Base-by-base conservation (phyloP, 2,797 vertebrate species). In the Poecile montanus region DNA sequence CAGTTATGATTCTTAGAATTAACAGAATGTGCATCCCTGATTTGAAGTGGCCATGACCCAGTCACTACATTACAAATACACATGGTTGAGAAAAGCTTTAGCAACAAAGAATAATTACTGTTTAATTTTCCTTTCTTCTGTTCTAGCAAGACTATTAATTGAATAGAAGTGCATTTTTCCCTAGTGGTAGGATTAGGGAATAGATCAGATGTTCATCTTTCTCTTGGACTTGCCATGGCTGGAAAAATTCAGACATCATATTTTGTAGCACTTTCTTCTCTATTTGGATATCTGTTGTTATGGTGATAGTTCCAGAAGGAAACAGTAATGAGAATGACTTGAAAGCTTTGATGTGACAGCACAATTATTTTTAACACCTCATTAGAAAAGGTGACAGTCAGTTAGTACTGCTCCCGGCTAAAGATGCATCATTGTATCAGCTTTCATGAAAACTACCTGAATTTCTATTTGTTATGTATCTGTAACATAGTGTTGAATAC, bases 321-420 rank as follows among this genome's bases (percentile, higher is more conserved):
- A 92, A 54, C 61, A 56, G 54, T 92, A 95, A 94, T 54, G 70
- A 95, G 54, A 54, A 89, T 40, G 36, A 72, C 82, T 91, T 91
- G 85, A 92, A 95, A 95, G 78, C 65, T 85, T 88, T 95, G 72
- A 91, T 92, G 72, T 58, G 77, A 85, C 61, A 85, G 45, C 26
- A 85, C 51, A 78, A 92, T 88, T 93, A 92, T 83, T 94, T 92
- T 83, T 83, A 89, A 93, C 56, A 85, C 18, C 66, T 94, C 29
- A 3, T 34, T 90, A 68, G 78, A 65, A 72, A 86, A 93, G 73
- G 53, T 75, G 65, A 94, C 56, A 66, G 74, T 22, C 66, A 58
- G 51, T 80, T 76, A 80, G 44, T 66, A 70, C 21, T n/a, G 56
- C 40, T 90, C 23, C 60, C 74, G 56, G 47, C 42, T 94, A 88